A percentile compares a stretch with the other conserved stretches of the same genome.
Conservation (phyloP, 2,113 vertebrate species). For the Amphilophus citrinellus region DNA sequence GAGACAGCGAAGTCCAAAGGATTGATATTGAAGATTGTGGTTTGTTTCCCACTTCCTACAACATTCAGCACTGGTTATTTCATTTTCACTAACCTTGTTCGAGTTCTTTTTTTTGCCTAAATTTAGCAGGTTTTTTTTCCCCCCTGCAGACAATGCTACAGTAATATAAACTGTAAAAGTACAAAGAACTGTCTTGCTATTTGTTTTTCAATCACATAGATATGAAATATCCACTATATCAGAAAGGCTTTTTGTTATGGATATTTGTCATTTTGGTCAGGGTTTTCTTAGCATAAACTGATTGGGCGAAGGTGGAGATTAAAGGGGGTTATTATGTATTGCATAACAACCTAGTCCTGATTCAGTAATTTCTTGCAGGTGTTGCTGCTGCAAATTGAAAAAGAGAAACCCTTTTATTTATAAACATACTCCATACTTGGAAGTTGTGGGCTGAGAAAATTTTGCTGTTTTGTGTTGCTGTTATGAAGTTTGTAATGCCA, state of each 20-base stretch:
- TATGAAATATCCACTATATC: background rate
- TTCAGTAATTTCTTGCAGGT: constrained; percentile 15
- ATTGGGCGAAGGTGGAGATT: background rate
- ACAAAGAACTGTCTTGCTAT: background rate
- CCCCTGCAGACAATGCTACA: background rate
- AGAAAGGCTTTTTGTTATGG: background rate
- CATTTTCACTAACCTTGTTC: background rate
- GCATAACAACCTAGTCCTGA: background rate
- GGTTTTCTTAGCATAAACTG: background rate
- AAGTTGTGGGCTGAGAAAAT: background rate
- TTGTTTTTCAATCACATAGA: background rate
- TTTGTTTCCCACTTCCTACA: background rate
- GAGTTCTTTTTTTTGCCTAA: background rate
- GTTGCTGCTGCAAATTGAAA: background rate
- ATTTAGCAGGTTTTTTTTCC: background rate
- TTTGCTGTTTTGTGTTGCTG: too few species aligned
- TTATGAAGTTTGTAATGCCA: too few species aligned
- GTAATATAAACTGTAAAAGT: background rate
- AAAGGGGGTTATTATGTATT: background rate
- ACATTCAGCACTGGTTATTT: background rate
- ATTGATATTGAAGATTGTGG: background rate
- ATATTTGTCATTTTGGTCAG: background rate
- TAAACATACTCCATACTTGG: background rate
- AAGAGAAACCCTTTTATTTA: background rate
- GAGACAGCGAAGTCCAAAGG: background rate